Base-by-base conservation (phyloP, 1,140 invertebrate species). In the Scaptomyza montana region DNA sequence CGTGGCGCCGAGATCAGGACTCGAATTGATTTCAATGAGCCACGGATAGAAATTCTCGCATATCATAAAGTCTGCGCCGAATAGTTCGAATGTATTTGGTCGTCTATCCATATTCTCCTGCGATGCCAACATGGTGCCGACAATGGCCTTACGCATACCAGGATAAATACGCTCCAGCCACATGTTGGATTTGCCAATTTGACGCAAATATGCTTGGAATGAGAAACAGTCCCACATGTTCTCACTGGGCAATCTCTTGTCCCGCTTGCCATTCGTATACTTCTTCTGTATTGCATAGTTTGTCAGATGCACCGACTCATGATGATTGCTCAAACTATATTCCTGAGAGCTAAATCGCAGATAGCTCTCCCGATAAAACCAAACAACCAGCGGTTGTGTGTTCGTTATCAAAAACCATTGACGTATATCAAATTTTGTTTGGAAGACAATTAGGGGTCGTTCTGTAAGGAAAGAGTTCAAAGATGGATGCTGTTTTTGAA, bases 21-120 rank as follows among this genome's bases (percentile, higher is more conserved):
- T 97, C 6, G 96, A 98, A 91, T 99, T 98, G 68, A 99, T 98
- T 92, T 99, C 98, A 72, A 99, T 97, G 0, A 98, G 92, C 97
- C 97, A 98, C 0, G 97, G 97, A 54, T 95, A 95, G 76, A 96
- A 97, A 91, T 98, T 97, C 67, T 98, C 96, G 60, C 96, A 96
- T 36, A 96, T 92, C 96, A 98, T 98, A 90, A 98, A 98, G 92
- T 98, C 98, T 2, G 97, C 97, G 45, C 98, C 98, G 79, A 98
- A 98, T 4, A 98, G 92, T 92, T 99, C 98, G 92, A 98, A 99
- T 63, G 96, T 96, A 77, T 98, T 98, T 78, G 95, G 96, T 51
- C 97, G 93, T 21, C 96, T 94, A 82, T 98, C 97, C 94, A 98
- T 97, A 1, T 94, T 94, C 47, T 97, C 96, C 80, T 98, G 97